Evolutionary conservation across 2,113 vertebrate genomes (phyloP).

Genomic region (Raja brachyura): DNA sequence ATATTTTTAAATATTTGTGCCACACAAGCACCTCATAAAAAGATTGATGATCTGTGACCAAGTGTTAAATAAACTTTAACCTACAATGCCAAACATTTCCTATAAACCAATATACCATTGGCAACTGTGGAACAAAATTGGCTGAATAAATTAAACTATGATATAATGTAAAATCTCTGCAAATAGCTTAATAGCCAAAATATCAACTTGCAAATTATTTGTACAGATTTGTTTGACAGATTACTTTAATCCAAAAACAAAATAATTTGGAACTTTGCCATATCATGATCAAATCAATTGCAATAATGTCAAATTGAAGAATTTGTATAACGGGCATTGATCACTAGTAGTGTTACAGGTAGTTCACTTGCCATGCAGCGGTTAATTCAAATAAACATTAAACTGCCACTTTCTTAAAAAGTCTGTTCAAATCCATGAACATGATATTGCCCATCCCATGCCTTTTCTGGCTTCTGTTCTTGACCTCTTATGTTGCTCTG

Average conservation of each 20-base stretch:
- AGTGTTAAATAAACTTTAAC: background rate
- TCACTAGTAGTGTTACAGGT: background rate
- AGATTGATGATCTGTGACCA: background rate
- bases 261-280: background rate
- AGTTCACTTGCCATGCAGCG: background rate
- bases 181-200: background rate
- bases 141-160: background rate
- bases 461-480: background rate
- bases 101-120: background rate
- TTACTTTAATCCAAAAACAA: background rate
- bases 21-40: background rate
- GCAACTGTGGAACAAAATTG: constrained; percentile 3
- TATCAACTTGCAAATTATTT: background rate
- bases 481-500: background rate
- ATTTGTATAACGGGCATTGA: background rate
- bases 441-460: background rate
- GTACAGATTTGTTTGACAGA: background rate
- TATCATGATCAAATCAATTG: too few species aligned
- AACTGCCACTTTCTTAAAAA: background rate
- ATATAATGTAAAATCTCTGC: constrained; percentile 13
- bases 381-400: background rate
- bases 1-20: background rate
- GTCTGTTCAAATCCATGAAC: background rate
- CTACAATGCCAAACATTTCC: background rate
- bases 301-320: background rate